A percentile compares a stretch with the other conserved stretches of the same genome.
phyloP scores from a whole-genome alignment of 2,888 invertebrate species.

The Aleiodes alternator region DNA sequence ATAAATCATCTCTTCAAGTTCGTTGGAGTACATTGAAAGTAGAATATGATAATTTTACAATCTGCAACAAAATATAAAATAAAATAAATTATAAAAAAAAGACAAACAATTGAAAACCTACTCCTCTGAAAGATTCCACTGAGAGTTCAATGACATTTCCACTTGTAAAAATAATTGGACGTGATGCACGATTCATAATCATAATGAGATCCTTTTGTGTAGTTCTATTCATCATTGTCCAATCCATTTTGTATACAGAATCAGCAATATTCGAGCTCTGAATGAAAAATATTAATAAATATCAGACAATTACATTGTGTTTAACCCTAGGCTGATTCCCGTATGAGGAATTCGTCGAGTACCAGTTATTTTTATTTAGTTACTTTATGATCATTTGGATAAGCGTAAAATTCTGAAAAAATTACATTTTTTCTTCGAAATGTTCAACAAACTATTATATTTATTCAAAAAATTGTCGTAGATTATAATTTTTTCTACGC shows the following conservation, averaged over 20 bases:
- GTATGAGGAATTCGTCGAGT: no score
- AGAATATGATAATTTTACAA: constrained; percentile 32
- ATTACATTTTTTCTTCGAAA: no score
- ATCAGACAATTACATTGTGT: not conserved
- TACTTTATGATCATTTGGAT: no score
- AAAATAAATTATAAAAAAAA: not conserved
- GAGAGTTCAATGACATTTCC: constrained; percentile 34
- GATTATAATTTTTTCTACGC: no score
- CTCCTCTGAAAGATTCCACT: constrained; percentile 18
- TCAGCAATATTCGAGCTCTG: constrained; percentile 54
- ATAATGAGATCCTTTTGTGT: constrained; percentile 49
- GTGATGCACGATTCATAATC: constrained; percentile 47
- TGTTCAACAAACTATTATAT: no score
- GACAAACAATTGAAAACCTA: not conserved
- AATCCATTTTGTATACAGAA: constrained; percentile 55
- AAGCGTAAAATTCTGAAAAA: no score
- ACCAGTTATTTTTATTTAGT: no score
- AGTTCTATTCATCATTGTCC: constrained; percentile 42
- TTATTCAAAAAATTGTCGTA: no score
- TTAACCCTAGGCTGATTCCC: no score
- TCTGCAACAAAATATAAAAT: constrained; percentile 5
- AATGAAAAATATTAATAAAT: not conserved
- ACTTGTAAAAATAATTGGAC: constrained; percentile 53
- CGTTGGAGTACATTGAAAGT: constrained; percentile 24
- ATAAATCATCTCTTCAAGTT: not conserved